Base-by-base conservation (phyloP, 2,888 invertebrate species). In the Prosapia bicincta region DNA sequence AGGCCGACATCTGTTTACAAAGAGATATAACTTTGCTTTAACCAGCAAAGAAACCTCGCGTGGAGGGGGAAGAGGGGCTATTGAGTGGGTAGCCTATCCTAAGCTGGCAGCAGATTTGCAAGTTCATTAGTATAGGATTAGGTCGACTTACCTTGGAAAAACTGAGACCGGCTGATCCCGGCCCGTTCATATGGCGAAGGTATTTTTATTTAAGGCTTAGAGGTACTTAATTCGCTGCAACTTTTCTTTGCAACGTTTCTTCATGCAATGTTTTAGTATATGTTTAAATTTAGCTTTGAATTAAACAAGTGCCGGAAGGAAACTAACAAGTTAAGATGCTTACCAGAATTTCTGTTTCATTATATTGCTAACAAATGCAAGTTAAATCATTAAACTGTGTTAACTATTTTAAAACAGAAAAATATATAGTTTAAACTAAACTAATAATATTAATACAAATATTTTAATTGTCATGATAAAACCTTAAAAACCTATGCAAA, bases 111-210 rank as follows among this genome's bases (percentile, higher is more conserved):
- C 72, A 77, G 77, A 77, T 77, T 73, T 77, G 75, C 70, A 75
- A 73, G 77, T 77, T 77, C 77, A 77, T 77, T 77, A 77, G 77
- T 71, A 75, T 43, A 32, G 77, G 77, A 77, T 77, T 77, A 75
- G 76, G 68, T 43, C 32, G 25, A 65, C 71, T 72, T 74, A 74
- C 70, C 73, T 70, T 71, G 76, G 71, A 76, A 76, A 76, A 76
- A 76, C 76, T 72, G 65, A 74, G 74, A 30, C 69, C 65, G 66
- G 74, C 74, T 74, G 65, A 74, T 74, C 74, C n/a, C 25, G 6
- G 54, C 20, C 54, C 54, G 3, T 10, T 54, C 54, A 54, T 54
- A 54, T 54, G 54, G 54, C 20, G 20, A 20, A 54, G 54, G 54
- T 54, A 54, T 54, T 54, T 54, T 54, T 54, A 54, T 54, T 54